Conservation (phyloP, 2,888 invertebrate genomes). For the Polydrusus tereticollis region DNA sequence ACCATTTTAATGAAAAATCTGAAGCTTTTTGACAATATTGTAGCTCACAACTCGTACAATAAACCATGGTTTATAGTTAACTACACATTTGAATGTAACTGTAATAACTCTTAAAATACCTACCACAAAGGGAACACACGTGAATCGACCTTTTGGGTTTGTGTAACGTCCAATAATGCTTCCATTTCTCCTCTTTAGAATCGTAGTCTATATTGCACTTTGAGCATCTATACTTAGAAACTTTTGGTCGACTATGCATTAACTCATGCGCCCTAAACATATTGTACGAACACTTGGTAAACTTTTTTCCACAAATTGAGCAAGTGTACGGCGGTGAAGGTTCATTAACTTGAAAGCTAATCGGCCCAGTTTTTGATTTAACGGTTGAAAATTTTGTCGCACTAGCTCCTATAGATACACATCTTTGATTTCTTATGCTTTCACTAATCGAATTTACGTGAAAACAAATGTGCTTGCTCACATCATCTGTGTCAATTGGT, state of each 20-base stretch:
- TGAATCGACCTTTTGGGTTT: background rate
- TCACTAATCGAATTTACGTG: background rate
- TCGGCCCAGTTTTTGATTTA: background rate
- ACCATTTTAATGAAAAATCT: too few relatives aligned
- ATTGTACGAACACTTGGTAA: background rate
- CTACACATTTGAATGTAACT: too few relatives aligned
- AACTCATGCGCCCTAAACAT: background rate
- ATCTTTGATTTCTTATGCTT: background rate
- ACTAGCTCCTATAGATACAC: background rate
- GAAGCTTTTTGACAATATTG: too few relatives aligned
- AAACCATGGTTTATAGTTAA: too few relatives aligned
- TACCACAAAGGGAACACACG: conserved; percentile 7
- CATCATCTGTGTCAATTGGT: background rate
- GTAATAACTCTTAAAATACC: background rate
- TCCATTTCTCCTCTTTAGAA: conserved; percentile 7
- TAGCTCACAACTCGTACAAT: too few relatives aligned
- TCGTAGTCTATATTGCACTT: background rate
- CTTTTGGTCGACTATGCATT: background rate
- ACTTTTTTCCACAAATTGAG: background rate
- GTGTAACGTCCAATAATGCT: background rate
- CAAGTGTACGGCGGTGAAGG: background rate
- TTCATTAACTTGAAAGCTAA: background rate
- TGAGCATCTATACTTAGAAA: background rate
- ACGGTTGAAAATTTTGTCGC: background rate
- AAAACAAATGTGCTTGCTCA: conserved; percentile 2